Base-by-base conservation (phyloP, 2,797 vertebrate genomes). In the Merluccius polli region DNA sequence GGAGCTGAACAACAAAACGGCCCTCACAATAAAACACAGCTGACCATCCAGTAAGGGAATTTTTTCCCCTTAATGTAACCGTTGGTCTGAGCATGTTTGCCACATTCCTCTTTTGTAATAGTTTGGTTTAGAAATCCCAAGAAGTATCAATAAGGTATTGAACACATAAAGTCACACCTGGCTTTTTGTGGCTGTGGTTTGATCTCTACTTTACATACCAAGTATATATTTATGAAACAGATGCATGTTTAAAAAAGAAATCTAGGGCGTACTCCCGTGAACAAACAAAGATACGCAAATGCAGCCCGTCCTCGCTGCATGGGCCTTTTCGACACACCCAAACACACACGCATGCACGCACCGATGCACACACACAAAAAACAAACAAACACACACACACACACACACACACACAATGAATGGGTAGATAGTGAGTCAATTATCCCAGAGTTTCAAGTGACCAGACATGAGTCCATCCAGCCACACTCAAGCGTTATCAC, bases 401-500 rank as follows among this genome's bases (percentile, higher is more conserved):
- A 72, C n/a, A 72, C 38, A 44, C 67, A 48, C 21, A 31, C 30
- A 29, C 63, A 32, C 65, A 44, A 30, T 74, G 48, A 59, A 71
- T 63, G 72, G 73, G 69, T 73, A 82, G 84, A 81, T 81, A 80
- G 78, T 77, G 83, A 77, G 76, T 73, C 79, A 71, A 74, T 84
- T 91, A 92, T 92, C 90, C 70, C 21, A 24, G 74, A 52, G 80
- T 78, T 85, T 88, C 85, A 86, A 87, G 88, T 86, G 84, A 78
- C 74, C 76, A 30, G 86, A 85, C 90, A 90, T 84, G 86, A 88
- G 75, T 90, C 82, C 48, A 86, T 94, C 91, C 72, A 59, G 81
- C 78, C 78, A 92, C 92, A 93, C 90, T 90, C 87, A 63, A 30
- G 70, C 27, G 78, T 92, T 93, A 94, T 94, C 92, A 73, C 73